Evolutionary conservation across 2,888 invertebrate genomes (phyloP), one percentile per base, ranked within the genome.

Genomic region (Temnothorax rugatulus): DNA sequence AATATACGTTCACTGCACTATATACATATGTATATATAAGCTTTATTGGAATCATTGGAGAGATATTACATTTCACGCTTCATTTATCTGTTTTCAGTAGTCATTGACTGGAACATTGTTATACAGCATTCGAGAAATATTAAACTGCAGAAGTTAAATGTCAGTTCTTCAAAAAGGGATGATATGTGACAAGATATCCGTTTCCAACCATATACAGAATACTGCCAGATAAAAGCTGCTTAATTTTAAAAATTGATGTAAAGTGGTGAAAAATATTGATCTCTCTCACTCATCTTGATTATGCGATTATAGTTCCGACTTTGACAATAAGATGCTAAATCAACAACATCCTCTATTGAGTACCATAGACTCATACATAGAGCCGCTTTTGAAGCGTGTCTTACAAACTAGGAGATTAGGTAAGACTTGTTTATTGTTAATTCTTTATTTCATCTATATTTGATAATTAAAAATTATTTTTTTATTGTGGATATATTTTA

Each of bases 341-440:
- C 90, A 91, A 84, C 87, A 85, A 25, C 86, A 82, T 66, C 61
- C 66, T 18, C 7, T 76, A 64, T 84, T 90, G 25, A 76, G 29
- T 38, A 74, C 68, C 4, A 79, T 87, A 34, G 91, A 92, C 64
- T 77, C 85, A 0, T 84, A 87, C 25, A 87, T 92, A 18, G 85
- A 90, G 34, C 91, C 92, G 9, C 83, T 91, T 68, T 84, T 91
- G 41, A 86, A 84, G 18, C 86, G 84, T n/a, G 89, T 92, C 41
- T 59, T 90, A 50, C 76, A 84, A 38, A 41, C 75, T 9, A 84
- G 88, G 8, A 87, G 82, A 77, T 54, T 92, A 7, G 91, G 91
- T 91, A 82, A 90, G 86, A 81, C 44, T 38, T 13, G 7, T 21
- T 8, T 25, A 9, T 68, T 11, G 9, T 61, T 59, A n/a, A 21